These are phyloP conservation scores for Bucorvus abyssinicus DNA, from an alignment of 2,797 vertebrate species.

Conservation along the genomic window DNA sequence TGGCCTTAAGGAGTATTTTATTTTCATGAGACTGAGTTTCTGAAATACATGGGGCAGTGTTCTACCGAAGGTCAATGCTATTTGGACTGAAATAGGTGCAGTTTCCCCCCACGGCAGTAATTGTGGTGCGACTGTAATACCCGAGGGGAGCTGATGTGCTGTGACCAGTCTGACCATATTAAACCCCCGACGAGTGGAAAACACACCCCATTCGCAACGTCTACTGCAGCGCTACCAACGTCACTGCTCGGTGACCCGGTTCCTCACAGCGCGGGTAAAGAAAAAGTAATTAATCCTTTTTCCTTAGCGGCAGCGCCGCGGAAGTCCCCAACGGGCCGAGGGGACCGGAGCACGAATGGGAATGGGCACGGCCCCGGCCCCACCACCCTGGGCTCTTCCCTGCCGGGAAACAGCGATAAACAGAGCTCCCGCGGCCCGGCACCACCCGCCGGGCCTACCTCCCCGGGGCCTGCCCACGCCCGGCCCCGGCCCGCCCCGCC, in stretches of 20 bases:
- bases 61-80: too few relatives aligned
- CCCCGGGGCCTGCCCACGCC: too few relatives aligned
- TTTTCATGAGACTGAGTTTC: not conserved
- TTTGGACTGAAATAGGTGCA: not conserved
- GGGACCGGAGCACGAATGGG: too few relatives aligned
- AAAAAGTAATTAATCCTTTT: not conserved
- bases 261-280: not conserved
- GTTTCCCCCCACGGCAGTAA: not conserved
- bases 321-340: not conserved
- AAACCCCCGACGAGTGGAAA: not conserved
- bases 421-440: too few relatives aligned
- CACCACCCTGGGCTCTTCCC: fast-evolving
- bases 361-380: too few relatives aligned
- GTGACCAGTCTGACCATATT: fast-evolving
- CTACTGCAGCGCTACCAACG: not conserved
- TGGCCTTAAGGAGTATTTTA: not conserved
- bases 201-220: fast-evolving
- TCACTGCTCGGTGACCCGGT: not conserved
- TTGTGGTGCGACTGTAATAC: not conserved
- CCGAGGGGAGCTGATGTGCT: fast-evolving
- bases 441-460: too few relatives aligned
- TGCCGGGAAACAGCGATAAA: too few relatives aligned
- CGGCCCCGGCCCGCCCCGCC: not conserved
- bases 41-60: fast-evolving
- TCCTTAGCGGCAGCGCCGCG: not conserved